Evolutionary conservation across 2,797 vertebrate genomes (phyloP).

Genomic region (Momotus momota): DNA sequence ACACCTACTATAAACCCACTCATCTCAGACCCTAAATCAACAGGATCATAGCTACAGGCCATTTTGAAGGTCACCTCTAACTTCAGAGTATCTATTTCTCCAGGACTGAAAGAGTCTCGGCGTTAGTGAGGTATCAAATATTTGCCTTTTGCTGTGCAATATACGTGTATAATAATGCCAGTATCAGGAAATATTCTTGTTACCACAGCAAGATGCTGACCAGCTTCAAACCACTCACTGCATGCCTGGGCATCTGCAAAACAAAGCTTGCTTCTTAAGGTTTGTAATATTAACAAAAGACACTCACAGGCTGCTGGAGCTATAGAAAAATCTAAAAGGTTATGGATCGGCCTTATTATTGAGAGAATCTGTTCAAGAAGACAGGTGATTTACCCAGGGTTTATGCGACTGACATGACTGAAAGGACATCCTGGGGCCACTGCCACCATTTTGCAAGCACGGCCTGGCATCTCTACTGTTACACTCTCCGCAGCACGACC

Average conservation of each 20-base stretch:
- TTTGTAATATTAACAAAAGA: neutral
- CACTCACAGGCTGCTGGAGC: neutral
- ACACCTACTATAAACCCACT: neutral
- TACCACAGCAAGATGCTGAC: neutral
- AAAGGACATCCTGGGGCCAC: neutral
- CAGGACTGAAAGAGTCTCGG: neutral
- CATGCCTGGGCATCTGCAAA: neutral
- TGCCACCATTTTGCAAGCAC: neutral
- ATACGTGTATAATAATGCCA: neutral
- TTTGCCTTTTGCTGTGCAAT: conserved; percentile 21
- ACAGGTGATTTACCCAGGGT: neutral
- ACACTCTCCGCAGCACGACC: neutral
- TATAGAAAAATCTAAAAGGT: neutral
- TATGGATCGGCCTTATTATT: neutral
- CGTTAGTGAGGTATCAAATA: conserved; percentile 27
- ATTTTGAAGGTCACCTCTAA: neutral
- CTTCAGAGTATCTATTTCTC: neutral
- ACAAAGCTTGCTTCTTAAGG: neutral
- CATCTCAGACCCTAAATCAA: neutral
- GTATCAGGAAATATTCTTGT: conserved; percentile 31
- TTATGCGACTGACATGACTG: neutral
- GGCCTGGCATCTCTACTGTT: neutral
- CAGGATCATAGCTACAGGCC: neutral
- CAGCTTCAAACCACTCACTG: neutral
- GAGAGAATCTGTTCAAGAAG: neutral